Evolutionary conservation across 2,888 invertebrate genomes (phyloP).

Genomic region (Rosalia funebris): DNA sequence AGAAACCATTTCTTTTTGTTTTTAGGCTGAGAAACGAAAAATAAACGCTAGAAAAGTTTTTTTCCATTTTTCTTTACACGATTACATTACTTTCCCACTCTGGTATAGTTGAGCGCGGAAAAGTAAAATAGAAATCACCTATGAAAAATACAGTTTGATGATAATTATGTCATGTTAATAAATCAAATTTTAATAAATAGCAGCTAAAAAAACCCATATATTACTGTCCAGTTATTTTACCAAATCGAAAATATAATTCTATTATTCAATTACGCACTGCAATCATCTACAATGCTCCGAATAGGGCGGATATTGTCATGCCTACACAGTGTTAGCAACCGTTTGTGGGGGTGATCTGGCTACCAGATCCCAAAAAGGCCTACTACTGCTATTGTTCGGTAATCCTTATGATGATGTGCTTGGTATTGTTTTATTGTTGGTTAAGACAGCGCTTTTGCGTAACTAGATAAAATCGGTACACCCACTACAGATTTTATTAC

Average conservation of each 20-base stretch:
- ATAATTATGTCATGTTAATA: no score
- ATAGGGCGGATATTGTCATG: slow-evolving; percentile 19
- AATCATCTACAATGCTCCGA: slow-evolving; percentile 4
- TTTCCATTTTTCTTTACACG: no score
- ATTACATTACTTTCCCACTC: no score
- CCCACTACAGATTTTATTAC: slow-evolving; percentile 26
- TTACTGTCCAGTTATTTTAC: background rate
- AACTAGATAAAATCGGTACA: slow-evolving; percentile 28
- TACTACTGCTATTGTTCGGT: slow-evolving; percentile 23
- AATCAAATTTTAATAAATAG: no score
- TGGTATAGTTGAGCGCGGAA: no score
- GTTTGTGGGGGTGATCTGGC: slow-evolving; percentile 27
- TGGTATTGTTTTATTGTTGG: slow-evolving; percentile 27
- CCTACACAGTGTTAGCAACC: slow-evolving; percentile 26
- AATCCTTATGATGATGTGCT: slow-evolving; percentile 22
- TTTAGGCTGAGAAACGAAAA: no score
- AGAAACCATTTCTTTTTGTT: no score
- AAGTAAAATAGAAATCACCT: no score
- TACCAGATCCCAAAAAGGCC: slow-evolving; percentile 24
- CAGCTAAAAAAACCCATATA: background rate
- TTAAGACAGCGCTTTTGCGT: slow-evolving; percentile 28
- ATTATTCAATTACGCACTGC: background rate
- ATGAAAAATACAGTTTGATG: no score
- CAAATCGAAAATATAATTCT: background rate
- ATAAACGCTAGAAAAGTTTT: no score